These are phyloP conservation scores for Popillia japonica DNA, from an alignment of 1,140 invertebrate genomes.

Conservation along the genomic window DNA sequence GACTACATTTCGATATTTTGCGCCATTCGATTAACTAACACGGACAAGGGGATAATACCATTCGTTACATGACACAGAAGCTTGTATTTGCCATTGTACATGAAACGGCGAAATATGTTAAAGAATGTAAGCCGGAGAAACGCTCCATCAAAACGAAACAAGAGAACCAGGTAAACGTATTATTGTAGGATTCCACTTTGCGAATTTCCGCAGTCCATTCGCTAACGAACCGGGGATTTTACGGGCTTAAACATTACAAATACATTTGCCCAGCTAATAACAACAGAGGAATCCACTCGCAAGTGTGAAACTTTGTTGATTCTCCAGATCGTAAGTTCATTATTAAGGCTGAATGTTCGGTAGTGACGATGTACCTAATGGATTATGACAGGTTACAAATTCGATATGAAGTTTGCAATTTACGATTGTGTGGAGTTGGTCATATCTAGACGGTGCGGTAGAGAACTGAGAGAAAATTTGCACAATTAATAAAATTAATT, in stretches of 20 bases:
- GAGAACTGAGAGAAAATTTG: too few species aligned
- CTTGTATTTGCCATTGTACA: neutral
- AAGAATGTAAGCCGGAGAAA: conserved; percentile 20
- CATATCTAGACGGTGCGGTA: too few species aligned
- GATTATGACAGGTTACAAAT: neutral
- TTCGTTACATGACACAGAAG: conserved; percentile 8
- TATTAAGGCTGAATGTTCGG: neutral
- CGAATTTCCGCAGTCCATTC: conserved; percentile 9
- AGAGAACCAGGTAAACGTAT: conserved; percentile 20
- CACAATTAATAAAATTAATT: neutral
- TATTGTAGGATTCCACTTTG: conserved; percentile 18
- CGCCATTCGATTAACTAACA: neutral
- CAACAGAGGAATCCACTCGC: neutral
- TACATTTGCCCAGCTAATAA: neutral
- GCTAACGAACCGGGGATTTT: neutral
- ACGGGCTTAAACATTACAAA: neutral
- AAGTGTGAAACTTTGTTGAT: neutral
- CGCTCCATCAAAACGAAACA: neutral
- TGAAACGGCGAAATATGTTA: neutral
- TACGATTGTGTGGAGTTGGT: too few species aligned
- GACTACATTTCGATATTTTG: too few species aligned
- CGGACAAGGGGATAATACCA: neutral
- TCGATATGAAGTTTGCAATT: neutral
- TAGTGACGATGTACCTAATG: neutral
- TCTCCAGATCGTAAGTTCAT: neutral